Percentiles rank a stretch among this genome's conserved stretches.
phyloP scores from a whole-genome alignment of 2,113 vertebrate species.

The Etheostoma cragini region DNA sequence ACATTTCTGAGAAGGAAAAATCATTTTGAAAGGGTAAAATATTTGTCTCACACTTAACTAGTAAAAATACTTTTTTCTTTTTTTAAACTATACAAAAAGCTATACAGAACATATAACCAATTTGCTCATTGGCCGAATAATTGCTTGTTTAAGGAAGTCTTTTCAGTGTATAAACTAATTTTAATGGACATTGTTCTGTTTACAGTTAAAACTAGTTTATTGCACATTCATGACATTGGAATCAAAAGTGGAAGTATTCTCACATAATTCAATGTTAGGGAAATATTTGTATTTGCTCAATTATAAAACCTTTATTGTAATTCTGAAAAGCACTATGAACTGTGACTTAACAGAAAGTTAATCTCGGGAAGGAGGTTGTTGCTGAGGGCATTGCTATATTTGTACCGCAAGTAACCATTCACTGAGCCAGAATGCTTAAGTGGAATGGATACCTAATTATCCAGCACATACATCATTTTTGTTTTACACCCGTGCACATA shows the following conservation, averaged over 20 bases:
- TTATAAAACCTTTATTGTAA: not conserved
- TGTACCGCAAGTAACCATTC: slow-evolving; percentile 18
- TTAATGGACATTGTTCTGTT: not conserved
- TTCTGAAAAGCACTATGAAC: not conserved
- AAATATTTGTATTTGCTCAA: slow-evolving; percentile 5
- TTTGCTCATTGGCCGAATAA: too few species aligned
- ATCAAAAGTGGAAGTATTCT: slow-evolving; percentile 2
- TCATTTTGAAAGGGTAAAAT: too few species aligned
- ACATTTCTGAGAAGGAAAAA: not conserved
- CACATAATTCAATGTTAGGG: too few species aligned
- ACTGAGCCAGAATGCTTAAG: slow-evolving; percentile 5
- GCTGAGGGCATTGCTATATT: slow-evolving; percentile 37
- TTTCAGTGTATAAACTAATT: too few species aligned
- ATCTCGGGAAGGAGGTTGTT: slow-evolving; percentile 3
- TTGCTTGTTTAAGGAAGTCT: too few species aligned
- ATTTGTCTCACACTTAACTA: too few species aligned
- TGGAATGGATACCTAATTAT: slow-evolving; percentile 52
- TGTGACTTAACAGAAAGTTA: not conserved
- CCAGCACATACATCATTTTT: not conserved
- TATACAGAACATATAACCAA: too few species aligned
- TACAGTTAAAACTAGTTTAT: not conserved
- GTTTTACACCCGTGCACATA: too few species aligned
- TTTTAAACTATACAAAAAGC: too few species aligned
- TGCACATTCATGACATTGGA: slow-evolving; percentile 1
- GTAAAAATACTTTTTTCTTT: too few species aligned